phyloP scores from a whole-genome alignment of 2,888 invertebrate genomes.

The Athetis lepigone region DNA sequence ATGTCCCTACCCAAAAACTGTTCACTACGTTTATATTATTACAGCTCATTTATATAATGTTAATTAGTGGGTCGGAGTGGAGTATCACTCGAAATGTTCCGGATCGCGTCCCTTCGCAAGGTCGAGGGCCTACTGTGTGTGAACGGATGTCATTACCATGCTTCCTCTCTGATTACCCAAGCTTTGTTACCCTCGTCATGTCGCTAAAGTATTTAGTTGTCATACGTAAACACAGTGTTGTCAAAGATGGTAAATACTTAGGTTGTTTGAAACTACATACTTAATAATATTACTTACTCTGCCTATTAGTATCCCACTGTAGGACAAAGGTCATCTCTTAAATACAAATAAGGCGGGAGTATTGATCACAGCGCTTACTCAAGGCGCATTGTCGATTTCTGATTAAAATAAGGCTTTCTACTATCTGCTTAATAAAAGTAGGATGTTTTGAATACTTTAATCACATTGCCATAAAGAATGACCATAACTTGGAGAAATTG shows the following conservation, averaged over 20 bases:
- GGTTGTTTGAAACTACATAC: background rate
- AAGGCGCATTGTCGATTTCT: no score
- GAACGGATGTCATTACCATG: conserved; percentile 33
- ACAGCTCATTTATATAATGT: background rate
- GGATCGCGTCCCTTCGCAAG: conserved; percentile 34
- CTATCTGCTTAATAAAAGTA: no score
- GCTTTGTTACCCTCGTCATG: conserved; percentile 12
- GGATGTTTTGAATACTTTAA: no score
- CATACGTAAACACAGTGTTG: background rate
- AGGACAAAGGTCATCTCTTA: no score
- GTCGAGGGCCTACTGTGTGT: conserved; percentile 12
- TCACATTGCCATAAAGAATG: no score
- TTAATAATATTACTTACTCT: no score
- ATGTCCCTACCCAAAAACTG: background rate
- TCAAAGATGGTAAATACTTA: background rate
- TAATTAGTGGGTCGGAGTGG: conserved; percentile 11
- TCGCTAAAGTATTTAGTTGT: background rate
- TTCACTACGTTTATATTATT: background rate
- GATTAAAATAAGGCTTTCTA: no score
- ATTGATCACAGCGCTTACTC: no score
- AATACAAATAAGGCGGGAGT: no score
- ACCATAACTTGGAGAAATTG: no score
- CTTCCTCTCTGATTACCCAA: conserved; percentile 19
- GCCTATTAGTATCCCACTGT: no score
- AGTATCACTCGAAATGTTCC: conserved; percentile 28